Evolutionary conservation across 2,797 vertebrate species (phyloP).

Genomic region (Poecilia wingei): DNA sequence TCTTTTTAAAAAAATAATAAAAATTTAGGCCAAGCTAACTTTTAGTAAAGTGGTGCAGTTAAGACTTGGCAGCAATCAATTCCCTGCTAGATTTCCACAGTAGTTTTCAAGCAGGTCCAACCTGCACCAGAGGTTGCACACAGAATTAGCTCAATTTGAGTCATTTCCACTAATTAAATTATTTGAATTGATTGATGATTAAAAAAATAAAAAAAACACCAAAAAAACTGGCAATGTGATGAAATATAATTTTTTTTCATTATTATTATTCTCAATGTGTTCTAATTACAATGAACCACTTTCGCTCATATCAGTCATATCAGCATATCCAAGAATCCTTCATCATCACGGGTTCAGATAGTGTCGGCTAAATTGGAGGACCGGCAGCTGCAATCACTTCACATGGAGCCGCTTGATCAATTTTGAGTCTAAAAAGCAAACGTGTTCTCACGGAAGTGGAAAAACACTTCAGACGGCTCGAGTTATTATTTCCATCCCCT

Average conservation of each 20-base stretch:
- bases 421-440: constrained; percentile 20
- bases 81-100: neutral
- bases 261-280: constrained; percentile 14
- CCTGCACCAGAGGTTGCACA: constrained; percentile 2
- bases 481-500: constrained; percentile 3
- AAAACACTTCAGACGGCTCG: neutral
- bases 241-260: neutral
- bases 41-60: neutral
- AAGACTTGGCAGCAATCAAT: neutral
- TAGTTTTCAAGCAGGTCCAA: neutral
- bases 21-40: neutral
- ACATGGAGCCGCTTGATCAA: constrained; percentile 17
- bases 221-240: constrained; percentile 26
- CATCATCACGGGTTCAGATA: constrained; percentile 29
- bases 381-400: constrained; percentile 23
- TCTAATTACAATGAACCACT: constrained; percentile 26
- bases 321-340: constrained; percentile 21
- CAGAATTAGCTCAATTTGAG: constrained; percentile 2
- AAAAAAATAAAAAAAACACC: neutral
- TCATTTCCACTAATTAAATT: constrained; percentile 21
- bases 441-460: constrained; percentile 4
- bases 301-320: constrained; percentile 25
- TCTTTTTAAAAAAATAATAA: too few species aligned
- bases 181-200: constrained; percentile 32
- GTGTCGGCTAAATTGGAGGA: constrained; percentile 28